These are phyloP conservation scores for fruit fly (Drosophila melanogaster) DNA, from an alignment of 1,140 invertebrate genomes.

Conservation along the genomic window Release_6_plus_ISO1_MT NT_033777.3:17712001-17712500, in stretches of 20 bases:
- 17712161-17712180: too few relatives aligned
- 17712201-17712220: too few relatives aligned
- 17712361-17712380: slow-evolving; percentile 38
- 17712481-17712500: slow-evolving; percentile 47
- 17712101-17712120: too few relatives aligned
- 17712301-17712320: not conserved
- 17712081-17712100: too few relatives aligned
- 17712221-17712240: not conserved
- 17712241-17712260: not conserved
- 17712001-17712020: too few relatives aligned
- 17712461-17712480: slow-evolving; percentile 20
- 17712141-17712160: too few relatives aligned
- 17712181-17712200: too few relatives aligned
- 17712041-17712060: too few relatives aligned
- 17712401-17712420: slow-evolving; percentile 69
- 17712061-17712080: too few relatives aligned
- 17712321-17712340: slow-evolving; percentile 2
- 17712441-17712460: slow-evolving; percentile 32
- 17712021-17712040: too few relatives aligned
- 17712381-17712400: slow-evolving; percentile 22
- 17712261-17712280: not conserved
- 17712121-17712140: too few relatives aligned
- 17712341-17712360: slow-evolving; percentile 10
- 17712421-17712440: slow-evolving; percentile 61
- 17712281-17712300: not conserved